Conservation (phyloP, 2,888 invertebrate species). For the Athalia circularis region DNA sequence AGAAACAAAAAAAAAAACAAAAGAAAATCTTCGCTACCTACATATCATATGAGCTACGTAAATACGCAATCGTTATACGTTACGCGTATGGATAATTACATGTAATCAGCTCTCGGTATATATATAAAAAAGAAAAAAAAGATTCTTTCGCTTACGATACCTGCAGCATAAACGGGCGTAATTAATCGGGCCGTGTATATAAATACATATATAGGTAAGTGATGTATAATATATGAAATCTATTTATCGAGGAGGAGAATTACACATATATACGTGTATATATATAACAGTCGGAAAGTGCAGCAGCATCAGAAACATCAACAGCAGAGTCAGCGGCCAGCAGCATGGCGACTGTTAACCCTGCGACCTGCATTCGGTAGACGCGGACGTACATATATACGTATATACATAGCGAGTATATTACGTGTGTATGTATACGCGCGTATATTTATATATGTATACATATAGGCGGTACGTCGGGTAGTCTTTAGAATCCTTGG, state of each 20-base stretch:
- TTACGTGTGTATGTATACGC: background rate
- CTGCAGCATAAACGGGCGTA: too few species aligned
- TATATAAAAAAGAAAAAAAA: too few species aligned
- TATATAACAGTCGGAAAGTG: background rate
- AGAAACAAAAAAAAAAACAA: too few species aligned
- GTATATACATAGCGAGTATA: background rate
- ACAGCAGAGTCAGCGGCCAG: background rate
- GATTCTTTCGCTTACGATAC: too few species aligned
- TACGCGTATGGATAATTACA: too few species aligned
- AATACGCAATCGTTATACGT: too few species aligned
- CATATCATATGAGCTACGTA: too few species aligned
- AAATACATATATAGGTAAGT: background rate
- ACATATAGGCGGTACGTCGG: too few species aligned
- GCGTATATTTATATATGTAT: too few species aligned
- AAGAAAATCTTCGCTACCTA: too few species aligned
- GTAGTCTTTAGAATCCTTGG: slow-evolving; percentile 23
- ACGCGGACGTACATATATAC: background rate
- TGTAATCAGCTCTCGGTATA: too few species aligned
- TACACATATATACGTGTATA: background rate
- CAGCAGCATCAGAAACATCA: too few species aligned
- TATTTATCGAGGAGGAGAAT: background rate
- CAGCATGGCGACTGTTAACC: slow-evolving; percentile 4
- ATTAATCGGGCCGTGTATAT: background rate
- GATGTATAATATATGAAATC: background rate
- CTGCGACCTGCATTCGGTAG: slow-evolving; percentile 24